Base-by-base conservation (phyloP, 2,113 vertebrate species). In the Meles meles region DNA sequence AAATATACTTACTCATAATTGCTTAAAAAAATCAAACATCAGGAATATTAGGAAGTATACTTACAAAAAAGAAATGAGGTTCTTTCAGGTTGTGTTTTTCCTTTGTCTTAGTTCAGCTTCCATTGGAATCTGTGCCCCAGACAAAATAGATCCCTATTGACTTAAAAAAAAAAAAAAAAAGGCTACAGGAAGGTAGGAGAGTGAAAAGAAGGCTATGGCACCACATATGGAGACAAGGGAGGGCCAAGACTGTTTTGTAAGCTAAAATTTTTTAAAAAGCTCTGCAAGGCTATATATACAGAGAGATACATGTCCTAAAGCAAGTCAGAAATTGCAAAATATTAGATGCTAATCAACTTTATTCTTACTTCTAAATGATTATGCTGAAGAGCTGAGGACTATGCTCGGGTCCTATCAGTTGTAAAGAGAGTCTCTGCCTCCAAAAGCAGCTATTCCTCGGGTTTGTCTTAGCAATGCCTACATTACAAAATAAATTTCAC, bases 401-500 rank as follows among this genome's bases (percentile, higher is more conserved):
- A 31, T 87, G 59, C 47, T 76, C 10, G 83, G 6, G 42, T 88
- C 39, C 74, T 11, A 47, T 88, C 44, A 94, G 49, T 84, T 81
- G 31, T 94, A 92, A 90, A 92, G 52, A 71, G 52, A 93, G 17
- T 52, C 44, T 80, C 34, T 82, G 5, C 39, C 47, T 87, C 67
- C 57, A 85, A 88, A 90, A 97, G n/a, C 86, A 96, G 25, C 4
- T 82, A 65, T 90, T 90, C 52, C 85, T 92, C 29, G 31, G 49
- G 37, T 84, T 95, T 90, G 31, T 94, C 95, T 82, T 93, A 93
- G 23, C 80, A 97, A 7, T 67, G 92, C 37, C 52, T 27, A 74
- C 37, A 84, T 97, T 93, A 87, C 80, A 96, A 95, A 95, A 86
- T 89, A 93, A 90, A 85, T 77, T 82, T 85, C 49, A 74, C 94